phyloP scores from a whole-genome alignment of 2,113 vertebrate genomes.

The Tragelaphus imberbis region DNA sequence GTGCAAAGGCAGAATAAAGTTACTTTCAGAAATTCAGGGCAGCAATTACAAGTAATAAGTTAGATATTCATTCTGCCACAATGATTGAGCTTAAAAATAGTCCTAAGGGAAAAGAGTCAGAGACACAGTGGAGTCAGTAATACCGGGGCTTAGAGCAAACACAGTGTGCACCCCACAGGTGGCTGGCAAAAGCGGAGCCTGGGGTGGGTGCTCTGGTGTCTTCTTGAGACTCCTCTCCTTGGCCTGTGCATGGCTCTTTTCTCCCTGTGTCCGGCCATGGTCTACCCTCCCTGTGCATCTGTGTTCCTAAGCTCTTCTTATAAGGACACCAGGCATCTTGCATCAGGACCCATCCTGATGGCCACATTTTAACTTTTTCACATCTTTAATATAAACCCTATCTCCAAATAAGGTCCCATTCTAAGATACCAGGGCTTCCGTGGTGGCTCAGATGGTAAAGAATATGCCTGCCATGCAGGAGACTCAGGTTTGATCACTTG shows the following conservation, averaged over 20 bases:
- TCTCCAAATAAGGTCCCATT: not conserved
- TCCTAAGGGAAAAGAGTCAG: not conserved
- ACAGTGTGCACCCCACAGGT: not conserved
- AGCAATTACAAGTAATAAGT: not conserved
- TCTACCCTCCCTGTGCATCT: not conserved
- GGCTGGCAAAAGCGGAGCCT: rapidly evolving
- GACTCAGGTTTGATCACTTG: rapidly evolving
- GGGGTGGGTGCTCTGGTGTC: not conserved
- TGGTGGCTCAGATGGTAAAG: not conserved
- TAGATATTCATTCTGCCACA: not conserved
- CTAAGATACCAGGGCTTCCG: not conserved
- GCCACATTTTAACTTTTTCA: not conserved
- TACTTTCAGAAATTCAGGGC: not conserved
- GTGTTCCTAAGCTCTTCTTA: not conserved
- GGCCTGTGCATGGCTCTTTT: not conserved
- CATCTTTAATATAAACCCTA: not conserved
- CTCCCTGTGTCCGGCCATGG: too few species aligned
- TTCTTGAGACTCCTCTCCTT: too few species aligned
- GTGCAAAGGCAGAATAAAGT: not conserved
- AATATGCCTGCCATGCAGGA: not conserved
- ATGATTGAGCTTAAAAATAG: not conserved
- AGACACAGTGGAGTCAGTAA: not conserved
- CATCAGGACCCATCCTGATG: too few species aligned
- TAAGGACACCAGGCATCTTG: not conserved
- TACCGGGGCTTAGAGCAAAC: not conserved